Evolutionary conservation across 2,113 vertebrate species (phyloP), one percentile per base, ranked within the genome.

Genomic region (Hydrochoerus hydrochaeris): DNA sequence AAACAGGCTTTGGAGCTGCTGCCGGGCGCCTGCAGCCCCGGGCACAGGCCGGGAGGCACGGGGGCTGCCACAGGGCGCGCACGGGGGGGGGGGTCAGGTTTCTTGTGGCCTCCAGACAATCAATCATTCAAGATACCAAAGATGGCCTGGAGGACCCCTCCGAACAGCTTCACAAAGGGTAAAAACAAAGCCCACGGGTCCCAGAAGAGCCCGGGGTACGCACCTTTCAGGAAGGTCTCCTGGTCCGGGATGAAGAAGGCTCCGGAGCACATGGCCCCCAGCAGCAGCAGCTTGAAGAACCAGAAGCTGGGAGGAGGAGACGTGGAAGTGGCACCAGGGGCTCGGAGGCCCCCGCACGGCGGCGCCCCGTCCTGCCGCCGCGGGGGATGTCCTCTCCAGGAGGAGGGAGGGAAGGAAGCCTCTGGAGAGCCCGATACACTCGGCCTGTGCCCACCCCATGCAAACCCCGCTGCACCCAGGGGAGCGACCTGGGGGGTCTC

Each of bases 221-320:
- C 99, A 99, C 99, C 99, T 98, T 99, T 98, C 84, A 99, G 99
- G 97, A 99, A 99, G 71, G 98, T 99, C 77, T 99, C 98, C 97
- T 99, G 98, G 52, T 99, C 98, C 0, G 99, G 99, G 92, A 99
- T 98, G 98, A 99, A 99, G 98, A 99, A 99, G 5, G 99, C 99
- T 97, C 99, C 99, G 52, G 99, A 99, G 93, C 99, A 99, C 99
- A 99, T 99, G 32, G 97, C 99, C 87, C 97, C 99, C 98, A 99
- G 97, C 91, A 98, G 94, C 94, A 99, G 69, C 92, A 99, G 99
- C 98, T 99, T 99, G 96, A 99, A 93, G 88, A 99, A 98, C 99
- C 99, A 99, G 98, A 99, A 99, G 97, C 99, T 99, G 98, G 38
- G 8, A 35, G 62, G 35, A 8, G 1, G 77, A 95, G 94, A 94